Conservation (phyloP, 2,797 vertebrate species). For the Lutjanus campechanus region DNA sequence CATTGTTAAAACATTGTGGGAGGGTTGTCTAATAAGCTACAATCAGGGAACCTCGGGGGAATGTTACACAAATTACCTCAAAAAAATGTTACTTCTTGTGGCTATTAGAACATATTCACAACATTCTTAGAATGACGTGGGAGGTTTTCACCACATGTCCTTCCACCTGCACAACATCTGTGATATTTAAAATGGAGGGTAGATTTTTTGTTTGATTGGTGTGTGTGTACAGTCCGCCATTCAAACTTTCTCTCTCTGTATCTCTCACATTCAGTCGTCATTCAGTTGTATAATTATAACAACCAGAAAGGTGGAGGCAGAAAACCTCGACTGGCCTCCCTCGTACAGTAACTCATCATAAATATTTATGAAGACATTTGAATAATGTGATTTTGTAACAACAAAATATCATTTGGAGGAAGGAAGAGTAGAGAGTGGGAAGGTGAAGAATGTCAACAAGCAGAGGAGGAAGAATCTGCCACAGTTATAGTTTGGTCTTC, state of each 20-base stretch:
- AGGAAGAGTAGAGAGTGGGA: conserved; percentile 9
- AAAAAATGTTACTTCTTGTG: too few species aligned
- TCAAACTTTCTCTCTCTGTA: background rate
- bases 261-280: background rate
- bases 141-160: background rate
- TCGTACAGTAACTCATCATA: conserved; percentile 35
- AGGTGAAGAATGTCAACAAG: conserved; percentile 40
- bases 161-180: too few species aligned
- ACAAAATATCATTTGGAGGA: conserved; percentile 54
- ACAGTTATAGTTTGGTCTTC: background rate
- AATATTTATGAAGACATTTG: conserved; percentile 67
- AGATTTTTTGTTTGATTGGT: background rate
- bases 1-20: too few species aligned
- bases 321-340: conserved; percentile 21
- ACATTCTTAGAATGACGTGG: background rate
- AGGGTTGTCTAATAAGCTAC: too few species aligned
- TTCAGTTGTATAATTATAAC: conserved; percentile 37
- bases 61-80: too few species aligned
- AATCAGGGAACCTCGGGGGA: too few species aligned
- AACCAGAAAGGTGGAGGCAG: conserved; percentile 21
- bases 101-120: too few species aligned
- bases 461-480: conserved; percentile 12
- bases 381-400: conserved; percentile 65
- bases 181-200: background rate
- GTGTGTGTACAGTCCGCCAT: background rate